phyloP scores from a whole-genome alignment of 2,113 vertebrate genomes.

The Erpornis zantholeuca region DNA sequence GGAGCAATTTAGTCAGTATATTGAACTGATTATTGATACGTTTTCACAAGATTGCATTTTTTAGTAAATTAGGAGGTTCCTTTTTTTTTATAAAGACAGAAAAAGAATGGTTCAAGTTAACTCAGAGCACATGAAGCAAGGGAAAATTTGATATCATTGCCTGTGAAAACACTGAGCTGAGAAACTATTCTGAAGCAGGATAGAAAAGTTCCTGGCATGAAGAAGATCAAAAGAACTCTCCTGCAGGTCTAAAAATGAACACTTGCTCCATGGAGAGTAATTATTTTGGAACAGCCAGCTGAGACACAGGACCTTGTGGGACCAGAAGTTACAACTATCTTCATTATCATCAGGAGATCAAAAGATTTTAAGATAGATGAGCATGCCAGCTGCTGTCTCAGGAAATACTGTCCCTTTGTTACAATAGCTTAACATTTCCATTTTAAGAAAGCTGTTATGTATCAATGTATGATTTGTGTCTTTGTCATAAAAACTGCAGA shows the following conservation, averaged over 20 bases:
- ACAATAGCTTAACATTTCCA: not conserved
- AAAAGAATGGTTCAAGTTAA: not conserved
- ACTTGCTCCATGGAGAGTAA: conserved; percentile 22
- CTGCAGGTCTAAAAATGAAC: conserved; percentile 33
- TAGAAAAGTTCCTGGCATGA: not conserved
- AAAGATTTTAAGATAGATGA: conserved; percentile 44
- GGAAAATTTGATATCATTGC: not conserved
- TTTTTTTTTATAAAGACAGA: not conserved
- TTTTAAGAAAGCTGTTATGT: not conserved
- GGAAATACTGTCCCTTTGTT: not conserved
- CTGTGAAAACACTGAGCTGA: not conserved
- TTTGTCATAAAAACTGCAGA: not conserved
- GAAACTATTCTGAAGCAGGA: conserved; percentile 9
- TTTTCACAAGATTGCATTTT: not conserved
- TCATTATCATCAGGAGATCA: conserved; percentile 40
- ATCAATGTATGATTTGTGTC: not conserved
- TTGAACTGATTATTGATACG: not conserved
- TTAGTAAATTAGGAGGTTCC: not conserved
- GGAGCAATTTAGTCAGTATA: not conserved
- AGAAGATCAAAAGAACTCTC: conserved; percentile 40
- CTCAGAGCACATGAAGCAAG: not conserved
- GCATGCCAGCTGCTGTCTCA: not conserved
- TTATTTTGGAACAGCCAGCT: conserved; percentile 39
- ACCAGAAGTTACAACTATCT: not conserved
- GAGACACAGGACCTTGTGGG: conserved; percentile 5